Conservation (phyloP, 2,113 vertebrate genomes). For the Petromus typicus region DNA sequence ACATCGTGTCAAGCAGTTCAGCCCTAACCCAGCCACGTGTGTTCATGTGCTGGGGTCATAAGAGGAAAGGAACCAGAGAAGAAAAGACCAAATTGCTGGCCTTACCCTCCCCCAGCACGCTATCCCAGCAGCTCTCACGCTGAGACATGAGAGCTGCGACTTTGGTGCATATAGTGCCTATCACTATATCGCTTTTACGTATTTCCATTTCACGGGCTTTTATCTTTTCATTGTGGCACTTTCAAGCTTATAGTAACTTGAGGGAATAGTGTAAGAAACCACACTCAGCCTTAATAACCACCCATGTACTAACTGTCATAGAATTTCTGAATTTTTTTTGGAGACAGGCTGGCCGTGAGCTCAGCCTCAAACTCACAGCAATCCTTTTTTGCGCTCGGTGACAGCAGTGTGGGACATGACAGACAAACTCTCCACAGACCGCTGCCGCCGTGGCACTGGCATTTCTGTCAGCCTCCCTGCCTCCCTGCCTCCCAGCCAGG, state of each 20-base stretch:
- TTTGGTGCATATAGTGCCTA: not conserved
- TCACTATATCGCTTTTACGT: not conserved
- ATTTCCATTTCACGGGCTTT: constrained; percentile 11
- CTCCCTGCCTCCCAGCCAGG: not conserved
- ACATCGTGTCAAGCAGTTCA: not conserved
- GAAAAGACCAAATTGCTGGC: not conserved
- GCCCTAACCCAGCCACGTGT: not conserved
- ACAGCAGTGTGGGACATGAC: not conserved
- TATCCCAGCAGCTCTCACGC: not conserved
- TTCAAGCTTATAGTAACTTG: not conserved
- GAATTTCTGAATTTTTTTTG: no score
- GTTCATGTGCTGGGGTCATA: not conserved
- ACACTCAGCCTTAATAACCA: not conserved
- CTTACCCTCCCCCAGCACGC: not conserved
- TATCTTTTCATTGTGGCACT: not conserved
- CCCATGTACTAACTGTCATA: not conserved
- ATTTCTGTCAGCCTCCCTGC: not conserved
- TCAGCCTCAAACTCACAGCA: not conserved
- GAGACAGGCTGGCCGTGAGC: no score
- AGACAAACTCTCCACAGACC: no score
- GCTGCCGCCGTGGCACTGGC: not conserved
- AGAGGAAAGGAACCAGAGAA: constrained; percentile 1
- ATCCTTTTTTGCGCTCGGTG: not conserved
- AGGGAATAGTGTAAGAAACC: not conserved
- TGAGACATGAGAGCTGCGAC: not conserved